Percentiles rank a stretch among this genome's conserved stretches.
These are phyloP conservation scores for Bucco capensis DNA, from an alignment of 2,113 vertebrate genomes.

Conservation along the genomic window DNA sequence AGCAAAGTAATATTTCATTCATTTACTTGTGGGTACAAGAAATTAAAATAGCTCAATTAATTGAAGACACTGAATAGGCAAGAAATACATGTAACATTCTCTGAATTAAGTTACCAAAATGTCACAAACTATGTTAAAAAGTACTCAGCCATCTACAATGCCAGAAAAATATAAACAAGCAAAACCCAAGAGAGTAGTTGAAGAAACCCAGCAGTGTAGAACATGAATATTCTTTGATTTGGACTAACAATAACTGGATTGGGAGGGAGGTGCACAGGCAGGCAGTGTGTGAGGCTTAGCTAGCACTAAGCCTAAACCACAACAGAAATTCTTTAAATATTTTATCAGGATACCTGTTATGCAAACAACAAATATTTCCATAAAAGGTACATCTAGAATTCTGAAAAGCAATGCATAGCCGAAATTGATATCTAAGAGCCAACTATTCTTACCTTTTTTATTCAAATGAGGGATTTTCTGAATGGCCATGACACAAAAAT, in stretches of 20 bases:
- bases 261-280: no score
- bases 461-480: background rate
- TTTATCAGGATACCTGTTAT: background rate
- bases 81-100: conserved; percentile 11
- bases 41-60: conserved; percentile 60
- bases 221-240: background rate
- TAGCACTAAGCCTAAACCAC: no score
- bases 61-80: conserved; percentile 58
- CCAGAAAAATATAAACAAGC: background rate
- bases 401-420: background rate
- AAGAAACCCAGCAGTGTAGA: background rate
- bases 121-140: background rate
- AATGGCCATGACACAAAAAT: background rate
- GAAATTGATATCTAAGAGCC: background rate
- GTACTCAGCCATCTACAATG: background rate
- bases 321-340: background rate
- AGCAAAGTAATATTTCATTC: conserved; percentile 67
- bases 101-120: conserved; percentile 26
- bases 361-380: background rate
- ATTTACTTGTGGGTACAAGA: conserved; percentile 38
- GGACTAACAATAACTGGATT: background rate
- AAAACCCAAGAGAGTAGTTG: background rate
- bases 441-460: background rate
- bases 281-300: no score
- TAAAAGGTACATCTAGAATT: background rate